Percentiles rank a stretch among this genome's conserved stretches.
Evolutionary conservation across 2,888 invertebrate species (phyloP).

Genomic region (Odontocolon sp.): DNA sequence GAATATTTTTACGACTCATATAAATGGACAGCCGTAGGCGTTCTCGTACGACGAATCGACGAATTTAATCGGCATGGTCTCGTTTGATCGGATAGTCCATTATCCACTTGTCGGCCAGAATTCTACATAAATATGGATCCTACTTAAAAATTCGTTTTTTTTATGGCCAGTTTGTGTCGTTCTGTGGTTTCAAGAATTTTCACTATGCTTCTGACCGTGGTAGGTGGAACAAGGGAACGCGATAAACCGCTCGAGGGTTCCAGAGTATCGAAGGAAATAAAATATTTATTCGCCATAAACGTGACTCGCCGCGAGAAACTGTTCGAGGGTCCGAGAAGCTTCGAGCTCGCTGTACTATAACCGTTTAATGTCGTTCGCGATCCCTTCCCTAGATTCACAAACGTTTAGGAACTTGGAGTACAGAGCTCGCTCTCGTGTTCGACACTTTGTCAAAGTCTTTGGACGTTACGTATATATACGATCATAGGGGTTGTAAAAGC

Average conservation of each 20-base stretch:
- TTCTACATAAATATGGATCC: neutral
- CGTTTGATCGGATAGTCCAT: slow-evolving; percentile 20
- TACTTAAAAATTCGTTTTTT: slow-evolving; percentile 50
- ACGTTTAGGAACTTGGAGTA: slow-evolving; percentile 50
- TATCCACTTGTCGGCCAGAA: slow-evolving; percentile 36
- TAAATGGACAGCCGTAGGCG: neutral
- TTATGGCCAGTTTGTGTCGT: slow-evolving; percentile 40
- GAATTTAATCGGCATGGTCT: slow-evolving; percentile 43
- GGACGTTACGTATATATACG: slow-evolving; percentile 16
- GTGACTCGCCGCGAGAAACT: slow-evolving; percentile 28
- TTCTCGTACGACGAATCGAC: slow-evolving; percentile 41
- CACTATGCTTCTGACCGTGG: slow-evolving; percentile 58
- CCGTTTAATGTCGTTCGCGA: slow-evolving; percentile 54
- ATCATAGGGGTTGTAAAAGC: slow-evolving; percentile 12
- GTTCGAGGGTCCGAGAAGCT: slow-evolving; percentile 19
- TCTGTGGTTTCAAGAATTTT: slow-evolving; percentile 52
- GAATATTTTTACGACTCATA: slow-evolving; percentile 48
- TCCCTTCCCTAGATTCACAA: slow-evolving; percentile 45
- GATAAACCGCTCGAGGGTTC: slow-evolving; percentile 60
- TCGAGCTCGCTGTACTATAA: slow-evolving; percentile 43
- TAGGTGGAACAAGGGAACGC: slow-evolving; percentile 39
- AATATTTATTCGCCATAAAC: slow-evolving; percentile 71
- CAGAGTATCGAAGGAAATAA: slow-evolving; percentile 64
- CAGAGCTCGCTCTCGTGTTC: slow-evolving; percentile 37
- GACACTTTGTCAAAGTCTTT: slow-evolving; percentile 37